These are phyloP conservation scores for Orchestes rusci DNA, from an alignment of 2,888 invertebrate genomes.

Conservation along the genomic window DNA sequence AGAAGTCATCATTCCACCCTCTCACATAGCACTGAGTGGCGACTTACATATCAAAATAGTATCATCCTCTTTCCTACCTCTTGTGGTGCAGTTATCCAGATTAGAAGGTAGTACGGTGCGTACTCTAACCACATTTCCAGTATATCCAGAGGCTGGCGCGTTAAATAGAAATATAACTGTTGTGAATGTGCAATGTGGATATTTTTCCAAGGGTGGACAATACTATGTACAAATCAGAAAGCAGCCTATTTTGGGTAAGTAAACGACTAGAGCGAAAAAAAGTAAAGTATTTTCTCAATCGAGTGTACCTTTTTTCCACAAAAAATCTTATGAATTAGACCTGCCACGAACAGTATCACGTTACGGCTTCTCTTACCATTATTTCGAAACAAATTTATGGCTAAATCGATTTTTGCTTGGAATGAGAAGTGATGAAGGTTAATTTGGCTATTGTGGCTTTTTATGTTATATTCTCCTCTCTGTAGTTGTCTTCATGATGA, in stretches of 20 bases:
- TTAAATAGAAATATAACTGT: slow-evolving; percentile 39
- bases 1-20: slow-evolving; percentile 52
- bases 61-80: slow-evolving; percentile 42
- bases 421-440: too few relatives aligned
- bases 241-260: slow-evolving; percentile 31
- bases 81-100: slow-evolving; percentile 44
- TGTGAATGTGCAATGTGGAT: slow-evolving; percentile 56
- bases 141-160: slow-evolving; percentile 40
- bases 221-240: slow-evolving; percentile 50
- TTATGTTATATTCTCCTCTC: too few relatives aligned
- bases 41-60: slow-evolving; percentile 66
- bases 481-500: too few relatives aligned
- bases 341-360: too few relatives aligned
- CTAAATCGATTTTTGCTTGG: too few relatives aligned
- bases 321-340: too few relatives aligned
- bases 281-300: too few relatives aligned
- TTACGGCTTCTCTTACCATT: too few relatives aligned
- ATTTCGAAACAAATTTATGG: too few relatives aligned
- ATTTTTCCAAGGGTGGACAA: slow-evolving; percentile 65
- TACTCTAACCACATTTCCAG: slow-evolving; percentile 39
- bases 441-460: too few relatives aligned
- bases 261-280: not conserved
- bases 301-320: too few relatives aligned
- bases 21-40: slow-evolving; percentile 71
- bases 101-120: slow-evolving; percentile 41